These are phyloP conservation scores for Siniperca chuatsi DNA, from an alignment of 2,113 vertebrate species.

Conservation along the genomic window DNA sequence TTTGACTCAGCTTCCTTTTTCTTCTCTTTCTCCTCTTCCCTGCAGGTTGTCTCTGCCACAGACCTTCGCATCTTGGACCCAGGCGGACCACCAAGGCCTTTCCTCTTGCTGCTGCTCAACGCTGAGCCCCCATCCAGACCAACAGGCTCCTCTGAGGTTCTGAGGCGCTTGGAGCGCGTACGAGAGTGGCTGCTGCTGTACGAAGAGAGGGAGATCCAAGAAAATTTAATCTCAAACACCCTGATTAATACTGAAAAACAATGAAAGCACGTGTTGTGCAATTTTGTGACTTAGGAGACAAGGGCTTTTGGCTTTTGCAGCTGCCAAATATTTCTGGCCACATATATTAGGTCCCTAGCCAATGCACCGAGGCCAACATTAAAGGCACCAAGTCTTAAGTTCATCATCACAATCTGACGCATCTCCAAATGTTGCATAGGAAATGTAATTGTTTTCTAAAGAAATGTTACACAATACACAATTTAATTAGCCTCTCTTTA, in stretches of 20 bases:
- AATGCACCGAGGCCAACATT: background rate
- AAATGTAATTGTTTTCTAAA: background rate
- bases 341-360: background rate
- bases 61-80: conserved; percentile 68
- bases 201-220: conserved; percentile 1
- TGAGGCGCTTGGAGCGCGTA: conserved; percentile 91
- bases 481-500: background rate
- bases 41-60: conserved; percentile 45
- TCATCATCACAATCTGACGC: conserved; percentile 3
- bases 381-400: background rate
- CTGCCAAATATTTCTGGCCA: background rate
- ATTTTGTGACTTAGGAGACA: conserved; percentile 5
- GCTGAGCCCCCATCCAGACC: conserved; percentile 72
- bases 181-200: conserved; percentile 83
- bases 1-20: conserved; percentile 65
- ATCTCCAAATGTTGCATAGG: background rate
- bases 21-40: conserved; percentile 64
- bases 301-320: background rate
- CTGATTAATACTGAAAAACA: conserved; percentile 2
- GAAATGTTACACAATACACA: background rate
- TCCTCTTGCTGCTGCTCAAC: conserved; percentile 70
- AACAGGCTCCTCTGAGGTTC: conserved; percentile 85
- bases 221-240: conserved; percentile 7
- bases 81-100: conserved; percentile 58
- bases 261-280: conserved; percentile 1